Evolutionary conservation across 2,888 invertebrate genomes (phyloP).

Genomic region (Autographa pulchrina): DNA sequence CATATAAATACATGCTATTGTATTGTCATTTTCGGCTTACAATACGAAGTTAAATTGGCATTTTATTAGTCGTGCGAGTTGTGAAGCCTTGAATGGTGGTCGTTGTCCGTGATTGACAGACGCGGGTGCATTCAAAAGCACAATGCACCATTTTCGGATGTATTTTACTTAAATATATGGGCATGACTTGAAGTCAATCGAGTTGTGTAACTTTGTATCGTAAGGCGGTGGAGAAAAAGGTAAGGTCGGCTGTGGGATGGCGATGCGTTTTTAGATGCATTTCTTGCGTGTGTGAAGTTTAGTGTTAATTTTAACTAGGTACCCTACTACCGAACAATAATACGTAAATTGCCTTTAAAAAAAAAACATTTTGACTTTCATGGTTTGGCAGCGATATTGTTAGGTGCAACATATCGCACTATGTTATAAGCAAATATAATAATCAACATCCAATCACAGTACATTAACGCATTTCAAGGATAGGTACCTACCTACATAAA

Average conservation of each 20-base stretch:
- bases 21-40: conserved; percentile 38
- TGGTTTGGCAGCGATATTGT: too few species aligned
- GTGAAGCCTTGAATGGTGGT: conserved; percentile 51
- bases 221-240: not conserved
- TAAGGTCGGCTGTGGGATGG: not conserved
- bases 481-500: too few species aligned
- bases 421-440: too few species aligned
- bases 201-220: conserved; percentile 27
- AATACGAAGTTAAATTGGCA: conserved; percentile 57
- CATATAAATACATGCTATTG: conserved; percentile 9
- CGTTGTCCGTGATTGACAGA: conserved; percentile 47
- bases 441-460: too few species aligned
- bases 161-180: conserved; percentile 54
- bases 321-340: too few species aligned
- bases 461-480: too few species aligned
- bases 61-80: conserved; percentile 52
- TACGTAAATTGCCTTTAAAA: too few species aligned
- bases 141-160: conserved; percentile 63
- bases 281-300: too few species aligned
- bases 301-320: too few species aligned
- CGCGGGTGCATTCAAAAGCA: conserved; percentile 62
- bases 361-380: too few species aligned
- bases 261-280: too few species aligned
- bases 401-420: too few species aligned
- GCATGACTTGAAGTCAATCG: conserved; percentile 41